Percentiles rank a stretch among this genome's conserved stretches.
These are phyloP conservation scores for Cheumatopsyche charites DNA, from an alignment of 1,140 invertebrate species.

Conservation along the genomic window DNA sequence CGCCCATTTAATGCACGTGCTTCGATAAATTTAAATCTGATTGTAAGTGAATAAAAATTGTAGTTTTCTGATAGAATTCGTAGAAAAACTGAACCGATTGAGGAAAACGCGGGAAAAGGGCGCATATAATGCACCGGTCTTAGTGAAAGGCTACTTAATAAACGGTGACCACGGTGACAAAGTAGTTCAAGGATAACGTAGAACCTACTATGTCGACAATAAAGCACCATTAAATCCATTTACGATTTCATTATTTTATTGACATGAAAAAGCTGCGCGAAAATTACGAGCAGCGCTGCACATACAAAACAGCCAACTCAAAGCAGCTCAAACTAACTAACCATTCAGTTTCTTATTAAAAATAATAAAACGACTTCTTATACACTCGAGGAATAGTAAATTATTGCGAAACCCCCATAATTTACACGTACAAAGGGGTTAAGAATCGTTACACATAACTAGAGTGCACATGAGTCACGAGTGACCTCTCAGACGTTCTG, in stretches of 20 bases:
- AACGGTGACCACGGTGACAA: conserved; percentile 12
- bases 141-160: conserved; percentile 10
- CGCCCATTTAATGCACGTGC: background rate
- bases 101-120: background rate
- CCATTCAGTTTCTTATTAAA: too few relatives aligned
- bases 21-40: too few relatives aligned
- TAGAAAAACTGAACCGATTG: background rate
- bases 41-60: too few relatives aligned
- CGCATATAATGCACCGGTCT: background rate
- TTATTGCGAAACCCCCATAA: too few relatives aligned
- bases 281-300: background rate
- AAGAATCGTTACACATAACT: too few relatives aligned
- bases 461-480: conserved; percentile 4
- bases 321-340: too few relatives aligned
- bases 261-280: background rate
- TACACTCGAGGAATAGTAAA: too few relatives aligned
- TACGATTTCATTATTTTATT: background rate
- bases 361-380: too few relatives aligned
- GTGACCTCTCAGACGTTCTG: conserved; percentile 7
- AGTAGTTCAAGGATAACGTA: conserved; percentile 23
- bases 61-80: too few relatives aligned
- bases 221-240: too few relatives aligned
- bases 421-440: too few relatives aligned
- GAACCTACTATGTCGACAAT: background rate
- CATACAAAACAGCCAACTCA: background rate